Evolutionary conservation across 1,140 invertebrate genomes (phyloP).

Genomic region (Apis cerana): DNA sequence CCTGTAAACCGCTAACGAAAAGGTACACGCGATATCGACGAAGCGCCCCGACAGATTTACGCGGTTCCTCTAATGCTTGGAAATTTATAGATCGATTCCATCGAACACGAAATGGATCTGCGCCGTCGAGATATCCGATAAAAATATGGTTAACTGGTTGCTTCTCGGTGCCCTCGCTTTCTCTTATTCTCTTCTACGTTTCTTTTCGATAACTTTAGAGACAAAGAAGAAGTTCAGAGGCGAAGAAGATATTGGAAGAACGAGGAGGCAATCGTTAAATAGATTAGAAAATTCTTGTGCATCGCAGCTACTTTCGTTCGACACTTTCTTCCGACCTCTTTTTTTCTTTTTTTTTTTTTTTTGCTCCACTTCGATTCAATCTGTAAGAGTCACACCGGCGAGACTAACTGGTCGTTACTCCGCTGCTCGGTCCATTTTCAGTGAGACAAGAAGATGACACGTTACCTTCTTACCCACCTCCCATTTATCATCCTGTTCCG

Average conservation of each 20-base stretch:
- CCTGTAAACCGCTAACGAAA: constrained; percentile 38
- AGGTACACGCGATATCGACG: too few relatives aligned
- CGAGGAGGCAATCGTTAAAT: not conserved
- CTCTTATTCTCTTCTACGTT: too few relatives aligned
- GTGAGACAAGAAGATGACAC: constrained; percentile 41
- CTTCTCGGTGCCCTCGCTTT: not conserved
- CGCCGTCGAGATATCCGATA: not conserved
- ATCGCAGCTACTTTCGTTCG: too few relatives aligned
- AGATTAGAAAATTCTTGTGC: not conserved
- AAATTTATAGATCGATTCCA: constrained; percentile 8
- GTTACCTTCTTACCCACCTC: not conserved
- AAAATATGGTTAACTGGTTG: not conserved
- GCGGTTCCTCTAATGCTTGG: not conserved
- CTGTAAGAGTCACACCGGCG: not conserved
- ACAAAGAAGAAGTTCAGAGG: not conserved
- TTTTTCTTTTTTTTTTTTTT: not conserved
- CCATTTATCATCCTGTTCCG: constrained; percentile 24
- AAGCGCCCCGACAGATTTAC: not conserved
- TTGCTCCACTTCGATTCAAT: not conserved
- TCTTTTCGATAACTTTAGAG: not conserved
- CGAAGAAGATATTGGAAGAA: not conserved
- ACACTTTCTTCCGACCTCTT: not conserved
- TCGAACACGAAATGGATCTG: not conserved
- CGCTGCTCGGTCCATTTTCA: constrained; percentile 49
- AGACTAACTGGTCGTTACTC: constrained; percentile 41